These are phyloP conservation scores for Chrysochloris asiatica DNA, from an alignment of 2,113 vertebrate genomes.

Conservation along the genomic window DNA sequence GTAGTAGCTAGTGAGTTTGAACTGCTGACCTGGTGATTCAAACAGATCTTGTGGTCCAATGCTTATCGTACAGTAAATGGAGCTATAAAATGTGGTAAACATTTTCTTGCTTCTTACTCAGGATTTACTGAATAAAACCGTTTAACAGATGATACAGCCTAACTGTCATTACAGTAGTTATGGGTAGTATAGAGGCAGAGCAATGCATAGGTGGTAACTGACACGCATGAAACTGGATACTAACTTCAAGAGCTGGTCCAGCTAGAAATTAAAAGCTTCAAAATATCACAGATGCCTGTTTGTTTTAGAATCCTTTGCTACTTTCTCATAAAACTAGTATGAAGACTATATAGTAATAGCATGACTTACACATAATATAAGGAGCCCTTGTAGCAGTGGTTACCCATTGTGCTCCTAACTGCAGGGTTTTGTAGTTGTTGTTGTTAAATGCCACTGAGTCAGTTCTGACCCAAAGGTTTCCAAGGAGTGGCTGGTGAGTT, in stretches of 20 bases:
- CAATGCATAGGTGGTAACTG: background rate
- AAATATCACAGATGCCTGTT: background rate
- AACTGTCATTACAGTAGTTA: background rate
- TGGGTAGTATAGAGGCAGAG: background rate
- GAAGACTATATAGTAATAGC: background rate
- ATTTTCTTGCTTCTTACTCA: background rate
- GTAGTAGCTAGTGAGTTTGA: too few relatives aligned
- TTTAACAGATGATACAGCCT: background rate
- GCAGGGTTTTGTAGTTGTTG: too few relatives aligned
- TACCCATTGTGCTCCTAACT: too few relatives aligned
- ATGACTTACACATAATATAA: background rate
- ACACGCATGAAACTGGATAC: background rate
- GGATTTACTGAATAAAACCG: slow-evolving; percentile 31
- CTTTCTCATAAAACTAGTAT: background rate
- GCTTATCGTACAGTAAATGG: too few relatives aligned
- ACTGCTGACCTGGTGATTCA: too few relatives aligned
- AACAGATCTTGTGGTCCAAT: too few relatives aligned
- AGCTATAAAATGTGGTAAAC: background rate
- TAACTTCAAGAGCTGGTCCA: background rate
- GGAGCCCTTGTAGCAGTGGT: too few relatives aligned
- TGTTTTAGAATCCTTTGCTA: background rate
- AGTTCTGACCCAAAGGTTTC: too few relatives aligned
- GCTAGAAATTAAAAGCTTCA: slow-evolving; percentile 32
- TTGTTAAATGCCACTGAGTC: too few relatives aligned
- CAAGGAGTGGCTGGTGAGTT: too few relatives aligned